These are phyloP conservation scores for Silurus lanzhouensis DNA, from an alignment of 2,797 vertebrate genomes.

Conservation along the genomic window DNA sequence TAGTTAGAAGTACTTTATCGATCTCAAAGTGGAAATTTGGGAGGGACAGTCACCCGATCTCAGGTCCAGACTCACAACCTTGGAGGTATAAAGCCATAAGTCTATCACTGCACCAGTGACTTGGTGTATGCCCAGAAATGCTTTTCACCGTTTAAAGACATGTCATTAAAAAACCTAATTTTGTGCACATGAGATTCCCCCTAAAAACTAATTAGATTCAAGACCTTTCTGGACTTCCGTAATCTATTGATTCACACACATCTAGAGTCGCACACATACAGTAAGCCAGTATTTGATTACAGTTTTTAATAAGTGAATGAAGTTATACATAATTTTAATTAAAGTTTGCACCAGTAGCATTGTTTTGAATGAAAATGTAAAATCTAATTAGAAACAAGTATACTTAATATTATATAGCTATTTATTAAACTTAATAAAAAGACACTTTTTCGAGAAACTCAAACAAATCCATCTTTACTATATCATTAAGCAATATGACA, in stretches of 20 bases:
- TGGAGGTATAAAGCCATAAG: background rate
- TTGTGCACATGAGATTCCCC: background rate
- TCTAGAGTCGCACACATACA: background rate
- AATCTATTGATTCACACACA: background rate
- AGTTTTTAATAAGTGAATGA: background rate
- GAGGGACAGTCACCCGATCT: background rate
- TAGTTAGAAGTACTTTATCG: background rate
- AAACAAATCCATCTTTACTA: background rate
- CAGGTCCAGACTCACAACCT: background rate
- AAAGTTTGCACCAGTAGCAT: background rate
- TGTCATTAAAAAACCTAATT: background rate
- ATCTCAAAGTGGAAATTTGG: background rate
- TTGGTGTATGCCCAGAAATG: background rate
- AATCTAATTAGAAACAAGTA: background rate
- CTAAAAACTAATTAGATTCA: background rate
- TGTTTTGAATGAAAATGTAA: background rate
- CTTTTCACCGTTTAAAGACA: background rate
- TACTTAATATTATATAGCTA: background rate
- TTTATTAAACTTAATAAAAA: background rate
- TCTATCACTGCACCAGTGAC: background rate
- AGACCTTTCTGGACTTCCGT: background rate
- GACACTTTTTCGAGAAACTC: too few relatives aligned
- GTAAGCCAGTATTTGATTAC: background rate
- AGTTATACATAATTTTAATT: background rate
- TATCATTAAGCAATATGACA: background rate